Base-by-base conservation (phyloP, 2,888 invertebrate genomes). In the Campopleginae sp. region DNA sequence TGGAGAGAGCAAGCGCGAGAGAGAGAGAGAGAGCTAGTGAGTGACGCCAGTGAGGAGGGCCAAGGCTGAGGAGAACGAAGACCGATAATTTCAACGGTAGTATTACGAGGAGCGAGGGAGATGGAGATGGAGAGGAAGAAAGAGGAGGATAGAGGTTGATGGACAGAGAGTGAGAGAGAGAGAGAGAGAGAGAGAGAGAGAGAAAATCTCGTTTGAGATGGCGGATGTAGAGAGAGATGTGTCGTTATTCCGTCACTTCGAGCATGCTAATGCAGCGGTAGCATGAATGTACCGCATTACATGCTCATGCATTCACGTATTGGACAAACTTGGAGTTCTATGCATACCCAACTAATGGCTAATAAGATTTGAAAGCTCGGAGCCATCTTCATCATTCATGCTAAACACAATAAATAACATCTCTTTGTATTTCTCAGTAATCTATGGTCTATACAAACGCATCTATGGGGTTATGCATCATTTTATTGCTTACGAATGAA, bases 211-310 rank as follows among this genome's bases (percentile, higher is more conserved):
- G 12, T 58, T 58, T 58, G 27, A 58, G 27, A 23, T 58, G n/a
- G n/a, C 27, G 58, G 58, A 58, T 58, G 38, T 38, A 58, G 14
- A 58, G 80, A 63, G 86, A 75, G 84, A 79, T 80, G 44, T 78
- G 82, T 84, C 82, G 82, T 80, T 82, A 80, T 61, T 82, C 71
- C 71, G 77, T 84, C 82, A 82, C 76, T 78, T 76, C n/a, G 68
- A 84, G 86, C 80, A 82, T 86, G 84, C 80, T 86, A 84, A 86
- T 82, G 76, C 76, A 42, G 68, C 42, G 38, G 61, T 46, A 75
- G 79, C 80, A 76, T 75, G 82, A 58, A 70, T 72, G 72, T 27
- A 54, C 54, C 19, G 23, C 48, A 51, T 48, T 76, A 61, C 46
- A 74, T 75, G 66, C 38, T 27, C 68, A 68, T 31, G 54, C 27